These are phyloP conservation scores for Poeciliopsis prolifica DNA, from an alignment of 2,113 vertebrate genomes.

Conservation along the genomic window DNA sequence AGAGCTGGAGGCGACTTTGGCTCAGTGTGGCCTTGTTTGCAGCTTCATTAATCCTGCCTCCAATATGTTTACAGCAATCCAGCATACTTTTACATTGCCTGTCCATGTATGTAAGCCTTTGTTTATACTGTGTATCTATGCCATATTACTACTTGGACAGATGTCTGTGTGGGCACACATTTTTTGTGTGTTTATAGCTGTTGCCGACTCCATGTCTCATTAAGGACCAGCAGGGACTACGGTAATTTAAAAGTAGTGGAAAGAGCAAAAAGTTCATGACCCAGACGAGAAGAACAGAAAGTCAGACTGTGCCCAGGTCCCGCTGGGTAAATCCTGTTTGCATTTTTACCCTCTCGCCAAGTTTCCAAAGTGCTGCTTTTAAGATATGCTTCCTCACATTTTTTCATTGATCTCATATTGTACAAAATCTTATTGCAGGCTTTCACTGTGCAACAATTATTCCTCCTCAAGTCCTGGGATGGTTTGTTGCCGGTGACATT, in stretches of 20 bases:
- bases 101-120: neutral
- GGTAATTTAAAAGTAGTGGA: slow-evolving; percentile 28
- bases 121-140: slow-evolving; percentile 6
- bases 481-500: neutral
- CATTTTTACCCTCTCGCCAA: slow-evolving; percentile 6
- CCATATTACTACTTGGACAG: neutral
- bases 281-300: slow-evolving; percentile 35
- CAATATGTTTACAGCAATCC: neutral
- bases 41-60: slow-evolving; percentile 52
- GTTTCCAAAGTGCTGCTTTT: neutral
- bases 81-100: slow-evolving; percentile 1
- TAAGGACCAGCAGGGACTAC: slow-evolving; percentile 41
- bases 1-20: slow-evolving; percentile 8
- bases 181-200: slow-evolving; percentile 8
- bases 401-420: neutral
- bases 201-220: slow-evolving; percentile 53
- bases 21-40: slow-evolving; percentile 48
- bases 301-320: slow-evolving; percentile 19
- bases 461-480: neutral
- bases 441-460: neutral
- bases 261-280: slow-evolving; percentile 36
- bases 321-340: slow-evolving; percentile 16
- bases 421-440: neutral
- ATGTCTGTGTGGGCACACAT: slow-evolving; percentile 2
- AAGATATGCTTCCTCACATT: neutral